Conservation (phyloP, 1,140 invertebrate genomes). For the Drosophila bipectinata region DNA sequence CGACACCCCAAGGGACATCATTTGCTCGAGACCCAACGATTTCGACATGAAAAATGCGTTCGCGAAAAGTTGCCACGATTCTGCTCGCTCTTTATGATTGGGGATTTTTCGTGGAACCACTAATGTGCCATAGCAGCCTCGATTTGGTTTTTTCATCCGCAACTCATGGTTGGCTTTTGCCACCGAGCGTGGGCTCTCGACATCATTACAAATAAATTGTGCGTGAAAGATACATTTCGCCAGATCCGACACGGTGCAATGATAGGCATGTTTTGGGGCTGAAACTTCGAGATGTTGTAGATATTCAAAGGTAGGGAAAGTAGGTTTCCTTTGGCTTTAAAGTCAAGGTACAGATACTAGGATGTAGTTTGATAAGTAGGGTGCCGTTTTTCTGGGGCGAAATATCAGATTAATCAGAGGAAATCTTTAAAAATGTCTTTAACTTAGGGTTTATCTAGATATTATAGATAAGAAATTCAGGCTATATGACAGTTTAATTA, state of each 20-base stretch:
- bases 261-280: constrained; percentile 47
- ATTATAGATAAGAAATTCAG: background rate
- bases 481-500: no score
- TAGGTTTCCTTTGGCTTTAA: constrained; percentile 43
- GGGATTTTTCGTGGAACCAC: constrained; percentile 66
- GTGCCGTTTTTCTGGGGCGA: no score
- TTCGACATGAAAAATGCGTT: constrained; percentile 81
- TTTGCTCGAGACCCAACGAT: constrained; percentile 66
- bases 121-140: constrained; percentile 70
- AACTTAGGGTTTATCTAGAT: background rate
- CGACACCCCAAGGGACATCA: constrained; percentile 65
- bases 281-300: constrained; percentile 17
- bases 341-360: constrained; percentile 12
- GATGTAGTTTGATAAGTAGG: background rate
- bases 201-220: constrained; percentile 80
- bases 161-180: constrained; percentile 48
- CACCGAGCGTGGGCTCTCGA: constrained; percentile 54
- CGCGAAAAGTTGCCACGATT: constrained; percentile 68
- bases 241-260: constrained; percentile 58
- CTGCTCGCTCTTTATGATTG: constrained; percentile 67
- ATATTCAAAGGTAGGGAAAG: constrained; percentile 3
- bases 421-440: no score
- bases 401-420: no score
- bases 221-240: constrained; percentile 79
- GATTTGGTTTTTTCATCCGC: constrained; percentile 16